These are phyloP conservation scores for Plagodis dolabraria DNA, from an alignment of 2,888 invertebrate genomes.

Conservation along the genomic window DNA sequence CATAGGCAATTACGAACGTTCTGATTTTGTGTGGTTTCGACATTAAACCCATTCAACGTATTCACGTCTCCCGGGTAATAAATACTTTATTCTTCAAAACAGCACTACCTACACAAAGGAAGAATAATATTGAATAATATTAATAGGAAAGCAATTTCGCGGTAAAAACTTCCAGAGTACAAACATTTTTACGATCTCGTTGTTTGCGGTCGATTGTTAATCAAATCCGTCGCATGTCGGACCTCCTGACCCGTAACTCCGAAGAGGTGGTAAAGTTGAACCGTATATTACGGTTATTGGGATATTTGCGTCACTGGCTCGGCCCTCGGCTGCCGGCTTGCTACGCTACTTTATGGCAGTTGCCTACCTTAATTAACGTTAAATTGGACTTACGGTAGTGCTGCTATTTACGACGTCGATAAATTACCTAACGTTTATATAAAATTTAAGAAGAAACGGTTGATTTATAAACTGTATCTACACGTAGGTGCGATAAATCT, in stretches of 20 bases:
- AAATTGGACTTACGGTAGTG: constrained; percentile 37
- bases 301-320: constrained; percentile 40
- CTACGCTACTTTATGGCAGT: constrained; percentile 34
- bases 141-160: constrained; percentile 24
- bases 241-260: constrained; percentile 42
- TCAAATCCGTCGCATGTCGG: constrained; percentile 45
- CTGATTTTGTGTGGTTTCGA: constrained; percentile 39
- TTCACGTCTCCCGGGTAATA: constrained; percentile 29
- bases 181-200: constrained; percentile 32
- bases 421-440: constrained; percentile 27
- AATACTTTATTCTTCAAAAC: constrained; percentile 32
- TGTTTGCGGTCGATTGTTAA: constrained; percentile 45
- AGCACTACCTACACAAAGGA: constrained; percentile 19
- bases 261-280: constrained; percentile 45
- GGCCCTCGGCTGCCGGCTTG: constrained; percentile 27
- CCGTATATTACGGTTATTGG: constrained; percentile 42
- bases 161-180: constrained; percentile 13
- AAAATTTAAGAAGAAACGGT: constrained; percentile 36
- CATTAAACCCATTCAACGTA: constrained; percentile 19
- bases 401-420: constrained; percentile 25
- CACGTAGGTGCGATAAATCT: constrained; percentile 65
- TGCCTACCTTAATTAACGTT: constrained; percentile 41
- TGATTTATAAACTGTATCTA: constrained; percentile 59
- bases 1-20: constrained; percentile 42
- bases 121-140: constrained; percentile 33